Base-by-base conservation (phyloP, 2,888 invertebrate species). In the Isotomurus palustris region DNA sequence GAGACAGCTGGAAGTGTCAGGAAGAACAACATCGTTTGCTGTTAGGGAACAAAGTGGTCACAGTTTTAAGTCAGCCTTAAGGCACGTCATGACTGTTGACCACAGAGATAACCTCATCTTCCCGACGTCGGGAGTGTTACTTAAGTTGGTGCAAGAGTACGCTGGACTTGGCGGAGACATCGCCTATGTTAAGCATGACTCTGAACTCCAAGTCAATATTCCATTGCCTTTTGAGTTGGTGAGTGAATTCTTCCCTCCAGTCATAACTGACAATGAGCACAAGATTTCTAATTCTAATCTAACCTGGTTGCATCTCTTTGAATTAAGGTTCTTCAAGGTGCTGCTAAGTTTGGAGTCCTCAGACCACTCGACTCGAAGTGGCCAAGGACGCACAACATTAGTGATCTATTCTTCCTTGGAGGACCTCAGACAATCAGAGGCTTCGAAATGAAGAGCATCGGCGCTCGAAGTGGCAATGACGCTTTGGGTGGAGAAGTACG, bases 131-230 rank as follows among this genome's bases (percentile, higher is more conserved):
- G 94, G 94, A 3, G 75, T 82, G 5, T 78, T 86, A 66, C 75
- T 89, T 5, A 85, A 86, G 77, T 79, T 87, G 60, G 82, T 82
- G 4, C 84, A 88, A 71, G 96, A 97, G 77, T 80, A 89, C 71
- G 91, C 94, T 25, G 86, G 93, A 0, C 74, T 94, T 5, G 94
- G 95, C 10, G 97, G 97, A 2, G 88, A 93, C 74, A 84, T 93
- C n/a, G 87, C 88, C 17, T 92, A 91, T 75, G 74, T 91, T 27
- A 90, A 90, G 77, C 88, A 87, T 67, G 91, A 91, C 69, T 74
- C 86, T 8, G 83, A 83, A 69, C 75, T 85, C 21, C 88, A 91
- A 77, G 76, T 81, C 21, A 87, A 86, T 75, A 78, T 83, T 71
- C 81, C 84, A 0, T 75, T 88, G 0, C 76, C 82, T 57, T 79